Conservation (phyloP, 2,113 vertebrate genomes). For the Suncus etruscus region DNA sequence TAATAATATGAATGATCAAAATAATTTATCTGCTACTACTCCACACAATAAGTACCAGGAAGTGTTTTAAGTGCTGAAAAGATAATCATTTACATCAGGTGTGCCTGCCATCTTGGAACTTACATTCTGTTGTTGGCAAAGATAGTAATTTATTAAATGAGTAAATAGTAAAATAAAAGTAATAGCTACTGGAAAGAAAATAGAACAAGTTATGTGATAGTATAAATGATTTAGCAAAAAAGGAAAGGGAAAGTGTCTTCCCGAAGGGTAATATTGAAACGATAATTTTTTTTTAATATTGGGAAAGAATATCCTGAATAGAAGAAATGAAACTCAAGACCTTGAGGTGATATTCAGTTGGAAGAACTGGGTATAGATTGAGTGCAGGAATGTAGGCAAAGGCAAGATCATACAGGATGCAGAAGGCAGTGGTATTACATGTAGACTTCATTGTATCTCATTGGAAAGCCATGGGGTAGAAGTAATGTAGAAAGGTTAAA, state of each 20-base stretch:
- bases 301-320: background rate
- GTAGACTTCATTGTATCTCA: background rate
- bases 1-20: background rate
- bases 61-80: background rate
- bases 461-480: background rate
- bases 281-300: background rate
- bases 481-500: background rate
- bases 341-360: background rate
- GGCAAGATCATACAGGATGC: background rate
- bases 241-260: background rate
- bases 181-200: constrained; percentile 2
- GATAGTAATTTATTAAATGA: background rate
- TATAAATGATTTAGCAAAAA: background rate
- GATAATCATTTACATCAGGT: background rate
- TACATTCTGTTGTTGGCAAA: constrained; percentile 34
- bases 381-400: background rate
- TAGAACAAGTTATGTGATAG: background rate
- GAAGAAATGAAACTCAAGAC: background rate
- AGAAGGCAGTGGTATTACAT: background rate
- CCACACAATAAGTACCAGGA: background rate
- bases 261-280: background rate
- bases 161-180: constrained; percentile 17
- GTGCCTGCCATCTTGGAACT: background rate
- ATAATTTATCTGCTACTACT: background rate
- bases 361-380: background rate